These are phyloP conservation scores for Ectobius pallidus DNA, from an alignment of 2,888 invertebrate genomes.

Conservation along the genomic window DNA sequence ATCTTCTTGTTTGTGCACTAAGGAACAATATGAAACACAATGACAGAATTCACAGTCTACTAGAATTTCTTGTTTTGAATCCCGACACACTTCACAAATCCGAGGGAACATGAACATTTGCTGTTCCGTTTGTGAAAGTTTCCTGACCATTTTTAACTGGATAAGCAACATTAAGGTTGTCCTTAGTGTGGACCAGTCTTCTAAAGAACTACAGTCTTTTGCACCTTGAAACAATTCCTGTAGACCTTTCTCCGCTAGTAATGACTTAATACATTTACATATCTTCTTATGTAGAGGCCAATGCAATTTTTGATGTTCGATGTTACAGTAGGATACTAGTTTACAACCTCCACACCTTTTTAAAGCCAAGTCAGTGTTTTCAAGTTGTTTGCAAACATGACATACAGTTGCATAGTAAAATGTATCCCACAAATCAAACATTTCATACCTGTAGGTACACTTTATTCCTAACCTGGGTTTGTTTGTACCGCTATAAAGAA, in stretches of 20 bases:
- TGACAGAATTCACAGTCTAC: background rate
- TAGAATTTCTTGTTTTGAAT: background rate
- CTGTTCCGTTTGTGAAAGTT: background rate
- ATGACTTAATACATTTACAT: background rate
- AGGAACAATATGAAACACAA: slow-evolving; percentile 23
- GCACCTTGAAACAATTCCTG: background rate
- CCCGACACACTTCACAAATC: background rate
- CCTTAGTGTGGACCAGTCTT: background rate
- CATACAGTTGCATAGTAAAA: background rate
- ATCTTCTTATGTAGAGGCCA: background rate
- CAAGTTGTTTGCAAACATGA: background rate
- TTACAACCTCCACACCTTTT: slow-evolving; percentile 12
- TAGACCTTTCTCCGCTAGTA: background rate
- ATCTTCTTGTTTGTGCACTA: background rate
- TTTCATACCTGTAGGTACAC: too few relatives aligned
- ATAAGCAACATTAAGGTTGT: background rate
- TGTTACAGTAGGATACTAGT: background rate
- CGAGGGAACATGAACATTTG: slow-evolving; percentile 12
- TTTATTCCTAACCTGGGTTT: too few relatives aligned
- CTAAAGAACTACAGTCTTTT: background rate
- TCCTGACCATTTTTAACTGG: background rate
- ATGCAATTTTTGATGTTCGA: slow-evolving; percentile 4
- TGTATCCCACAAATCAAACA: background rate
- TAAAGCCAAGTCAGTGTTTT: background rate
- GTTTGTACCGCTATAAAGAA: too few relatives aligned